These are phyloP conservation scores for Melieria picta DNA, from an alignment of 2,888 invertebrate species.

Conservation along the genomic window DNA sequence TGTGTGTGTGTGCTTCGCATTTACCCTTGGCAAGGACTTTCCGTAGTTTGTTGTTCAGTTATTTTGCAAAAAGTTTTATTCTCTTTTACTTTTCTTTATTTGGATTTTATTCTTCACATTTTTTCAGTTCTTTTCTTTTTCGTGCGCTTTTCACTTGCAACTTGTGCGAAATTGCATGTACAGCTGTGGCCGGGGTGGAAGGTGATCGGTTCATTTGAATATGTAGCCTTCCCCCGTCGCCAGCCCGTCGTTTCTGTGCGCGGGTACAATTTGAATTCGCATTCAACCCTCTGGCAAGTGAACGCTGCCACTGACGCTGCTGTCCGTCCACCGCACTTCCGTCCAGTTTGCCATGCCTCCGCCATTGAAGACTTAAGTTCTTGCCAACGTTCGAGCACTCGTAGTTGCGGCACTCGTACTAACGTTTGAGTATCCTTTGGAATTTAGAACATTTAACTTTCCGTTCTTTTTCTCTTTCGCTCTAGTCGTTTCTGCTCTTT, in stretches of 20 bases:
- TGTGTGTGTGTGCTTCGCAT: constrained; percentile 51
- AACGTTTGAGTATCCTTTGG: constrained; percentile 20
- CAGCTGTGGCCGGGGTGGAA: no score
- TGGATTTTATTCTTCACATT: constrained; percentile 35
- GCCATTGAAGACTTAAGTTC: background rate
- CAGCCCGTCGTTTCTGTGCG: background rate
- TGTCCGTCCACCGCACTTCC: constrained; percentile 1
- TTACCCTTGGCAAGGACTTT: constrained; percentile 63
- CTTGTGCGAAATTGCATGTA: constrained; percentile 3
- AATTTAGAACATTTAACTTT: constrained; percentile 24
- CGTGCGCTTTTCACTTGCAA: constrained; percentile 18
- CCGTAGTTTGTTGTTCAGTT: constrained; percentile 30
- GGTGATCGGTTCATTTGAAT: constrained; percentile 22
- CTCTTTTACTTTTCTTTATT: constrained; percentile 53
- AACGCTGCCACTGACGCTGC: no score
- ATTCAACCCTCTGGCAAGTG: constrained; percentile 23
- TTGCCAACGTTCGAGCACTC: background rate
- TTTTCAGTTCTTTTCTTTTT: constrained; percentile 22
- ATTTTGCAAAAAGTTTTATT: constrained; percentile 51
- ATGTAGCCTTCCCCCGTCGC: background rate
- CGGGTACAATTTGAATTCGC: constrained; percentile 21
- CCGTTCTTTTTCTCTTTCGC: background rate
- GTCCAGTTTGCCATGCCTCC: background rate
- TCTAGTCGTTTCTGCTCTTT: constrained; percentile 7
- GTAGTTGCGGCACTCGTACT: background rate